Percentiles rank a stretch among this genome's conserved stretches.
Evolutionary conservation across 2,888 invertebrate species (phyloP).

Genomic region (Serrognathus titanus): DNA sequence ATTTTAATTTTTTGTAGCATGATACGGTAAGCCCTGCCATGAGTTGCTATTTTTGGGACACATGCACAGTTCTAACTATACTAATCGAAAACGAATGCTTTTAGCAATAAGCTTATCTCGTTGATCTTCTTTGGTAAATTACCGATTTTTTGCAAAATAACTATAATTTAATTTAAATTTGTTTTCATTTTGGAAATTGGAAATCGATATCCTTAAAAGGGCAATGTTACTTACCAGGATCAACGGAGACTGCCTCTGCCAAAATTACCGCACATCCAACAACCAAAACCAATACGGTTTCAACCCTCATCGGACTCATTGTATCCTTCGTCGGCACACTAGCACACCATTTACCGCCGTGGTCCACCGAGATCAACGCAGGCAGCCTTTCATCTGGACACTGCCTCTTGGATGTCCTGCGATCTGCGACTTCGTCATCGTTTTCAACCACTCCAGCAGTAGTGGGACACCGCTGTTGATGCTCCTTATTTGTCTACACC

Average conservation of each 20-base stretch:
- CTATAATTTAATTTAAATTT: too few relatives aligned
- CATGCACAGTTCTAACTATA: too few relatives aligned
- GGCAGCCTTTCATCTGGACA: constrained; percentile 24
- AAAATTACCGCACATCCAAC: constrained; percentile 42
- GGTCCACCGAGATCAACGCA: constrained; percentile 12
- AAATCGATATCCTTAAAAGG: not conserved
- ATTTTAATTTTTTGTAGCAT: too few relatives aligned
- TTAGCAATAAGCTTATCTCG: too few relatives aligned
- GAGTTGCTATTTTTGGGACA: too few relatives aligned
- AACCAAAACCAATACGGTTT: constrained; percentile 25
- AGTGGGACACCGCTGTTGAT: constrained; percentile 6
- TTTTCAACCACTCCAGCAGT: constrained; percentile 5
- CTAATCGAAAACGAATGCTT: too few relatives aligned
- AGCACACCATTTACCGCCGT: constrained; percentile 8
- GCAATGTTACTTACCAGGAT: constrained; percentile 49
- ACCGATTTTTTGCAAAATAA: too few relatives aligned
- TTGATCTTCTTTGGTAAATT: too few relatives aligned
- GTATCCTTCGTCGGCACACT: constrained; percentile 6
- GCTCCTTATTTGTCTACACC: constrained; percentile 13
- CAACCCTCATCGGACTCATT: constrained; percentile 5
- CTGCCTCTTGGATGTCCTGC: constrained; percentile 15
- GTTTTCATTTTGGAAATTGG: too few relatives aligned
- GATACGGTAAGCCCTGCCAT: too few relatives aligned
- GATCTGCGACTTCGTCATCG: constrained; percentile 8
- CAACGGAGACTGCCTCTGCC: constrained; percentile 51